Base-by-base conservation (phyloP, 2,888 invertebrate species). In the Lepidocyrtinus sp. region DNA sequence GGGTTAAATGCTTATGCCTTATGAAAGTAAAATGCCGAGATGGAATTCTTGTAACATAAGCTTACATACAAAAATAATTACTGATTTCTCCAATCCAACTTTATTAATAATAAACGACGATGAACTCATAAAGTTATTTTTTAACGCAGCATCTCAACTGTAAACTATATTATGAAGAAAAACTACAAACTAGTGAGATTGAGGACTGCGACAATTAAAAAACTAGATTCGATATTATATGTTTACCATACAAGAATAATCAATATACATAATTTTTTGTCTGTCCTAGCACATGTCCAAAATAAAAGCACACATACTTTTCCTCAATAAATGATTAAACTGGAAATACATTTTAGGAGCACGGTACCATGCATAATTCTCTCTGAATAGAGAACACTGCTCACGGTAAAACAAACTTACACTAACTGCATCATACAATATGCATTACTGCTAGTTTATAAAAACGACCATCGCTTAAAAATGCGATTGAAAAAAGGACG, bases 151-250 rank as follows among this genome's bases (percentile, higher is more conserved):
- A 55, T n/a, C 55, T n/a, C 55, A 12, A 12, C 5, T 12, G n/a
- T n/a, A 55, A 55, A 12, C 55, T 7, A n/a, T n/a, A n/a, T n/a
- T 55, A 55, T n/a, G 3, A 55, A 15, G 3, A n/a, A 3, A 15
- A 55, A n/a, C 55, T 55, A 55, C 55, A 67, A 9, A 55, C 68
- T 69, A 69, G 50, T 69, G 68, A 69, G 68, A 69, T 69, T 69
- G 68, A 69, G 50, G 50, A 24, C 24, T 69, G 68, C 68, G 68
- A 25, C 19, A 1, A 25, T 67, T 46, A 67, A 67, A 69, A 69
- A 69, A 69, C 68, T 50, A 69, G 55, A 50, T 24, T 25, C 24
- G 22, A 55, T 15, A n/a, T 67, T 24, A 21, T 55, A n/a, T 55
- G 55, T n/a, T 55, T 55, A 55, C 36, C 36, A 55, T 55, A 55